phyloP scores from a whole-genome alignment of 1,140 invertebrate genomes.

The Paraescarpia echinospica region DNA sequence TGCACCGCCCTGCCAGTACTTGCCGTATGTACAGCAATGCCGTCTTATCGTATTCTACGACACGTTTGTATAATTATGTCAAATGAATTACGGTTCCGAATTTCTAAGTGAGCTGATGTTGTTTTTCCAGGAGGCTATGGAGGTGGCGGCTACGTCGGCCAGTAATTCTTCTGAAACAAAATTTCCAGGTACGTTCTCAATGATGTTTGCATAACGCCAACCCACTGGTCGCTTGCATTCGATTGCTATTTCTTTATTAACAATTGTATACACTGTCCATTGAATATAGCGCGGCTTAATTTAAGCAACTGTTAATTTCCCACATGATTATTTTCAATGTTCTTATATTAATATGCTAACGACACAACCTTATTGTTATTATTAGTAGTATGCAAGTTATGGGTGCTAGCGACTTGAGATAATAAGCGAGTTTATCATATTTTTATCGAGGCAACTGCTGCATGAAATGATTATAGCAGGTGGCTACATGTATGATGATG shows the following conservation, averaged over 20 bases:
- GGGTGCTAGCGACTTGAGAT: neutral
- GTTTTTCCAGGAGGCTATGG: constrained; percentile 1
- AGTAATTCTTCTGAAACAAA: neutral
- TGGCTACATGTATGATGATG: neutral
- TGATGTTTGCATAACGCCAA: neutral
- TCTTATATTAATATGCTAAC: neutral
- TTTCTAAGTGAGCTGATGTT: neutral
- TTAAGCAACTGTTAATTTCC: neutral
- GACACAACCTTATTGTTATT: neutral
- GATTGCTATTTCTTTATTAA: neutral
- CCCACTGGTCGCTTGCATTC: neutral
- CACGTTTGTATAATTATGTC: neutral
- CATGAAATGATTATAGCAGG: neutral
- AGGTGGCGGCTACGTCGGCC: constrained; percentile 7
- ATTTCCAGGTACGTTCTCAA: neutral
- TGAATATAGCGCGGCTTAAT: neutral
- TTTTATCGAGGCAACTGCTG: neutral
- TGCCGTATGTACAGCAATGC: neutral
- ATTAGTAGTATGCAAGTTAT: neutral
- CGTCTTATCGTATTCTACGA: neutral
- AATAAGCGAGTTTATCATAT: neutral
- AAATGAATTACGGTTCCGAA: neutral
- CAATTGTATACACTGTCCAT: neutral
- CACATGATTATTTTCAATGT: neutral
- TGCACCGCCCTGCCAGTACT: neutral